These are phyloP conservation scores for Pheosia gnoma DNA, from an alignment of 2,888 invertebrate genomes.

Conservation along the genomic window DNA sequence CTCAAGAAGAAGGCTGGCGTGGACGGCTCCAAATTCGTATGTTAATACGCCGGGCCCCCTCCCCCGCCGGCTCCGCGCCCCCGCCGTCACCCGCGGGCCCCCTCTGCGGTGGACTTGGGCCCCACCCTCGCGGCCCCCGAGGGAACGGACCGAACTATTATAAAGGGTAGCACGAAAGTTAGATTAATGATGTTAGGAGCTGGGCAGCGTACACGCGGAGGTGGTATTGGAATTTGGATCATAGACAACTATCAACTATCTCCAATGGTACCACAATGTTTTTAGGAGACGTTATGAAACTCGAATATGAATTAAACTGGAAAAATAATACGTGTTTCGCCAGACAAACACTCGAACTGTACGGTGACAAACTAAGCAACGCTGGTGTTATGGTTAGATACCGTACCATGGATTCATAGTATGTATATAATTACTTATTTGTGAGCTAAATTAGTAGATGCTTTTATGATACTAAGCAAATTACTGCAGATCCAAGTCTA, in stretches of 20 bases:
- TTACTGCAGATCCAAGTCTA: too few species aligned
- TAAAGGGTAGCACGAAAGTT: conserved; percentile 84
- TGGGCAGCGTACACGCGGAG: conserved; percentile 68
- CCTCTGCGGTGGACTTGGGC: conserved; percentile 50
- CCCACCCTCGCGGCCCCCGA: conserved; percentile 52
- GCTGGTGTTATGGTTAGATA: too few species aligned
- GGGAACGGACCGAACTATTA: conserved; percentile 82
- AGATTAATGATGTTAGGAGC: conserved; percentile 85
- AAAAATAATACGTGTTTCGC: too few species aligned
- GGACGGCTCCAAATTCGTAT: conserved; percentile 80
- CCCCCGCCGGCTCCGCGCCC: conserved; percentile 40
- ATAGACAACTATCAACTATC: neutral
- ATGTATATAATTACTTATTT: too few species aligned
- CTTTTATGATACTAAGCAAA: too few species aligned
- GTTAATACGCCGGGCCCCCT: conserved; percentile 70
- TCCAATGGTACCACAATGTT: too few species aligned
- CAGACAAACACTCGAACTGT: too few species aligned
- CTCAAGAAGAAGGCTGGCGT: conserved; percentile 77
- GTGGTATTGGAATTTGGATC: conserved; percentile 32
- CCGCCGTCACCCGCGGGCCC: conserved; percentile 37
- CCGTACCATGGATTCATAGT: too few species aligned
- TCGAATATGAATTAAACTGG: too few species aligned
- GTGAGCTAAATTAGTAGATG: too few species aligned
- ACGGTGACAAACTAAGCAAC: too few species aligned
- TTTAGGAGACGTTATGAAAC: too few species aligned